phyloP scores from a whole-genome alignment of 2,113 vertebrate genomes.

The Callipepla californica region DNA sequence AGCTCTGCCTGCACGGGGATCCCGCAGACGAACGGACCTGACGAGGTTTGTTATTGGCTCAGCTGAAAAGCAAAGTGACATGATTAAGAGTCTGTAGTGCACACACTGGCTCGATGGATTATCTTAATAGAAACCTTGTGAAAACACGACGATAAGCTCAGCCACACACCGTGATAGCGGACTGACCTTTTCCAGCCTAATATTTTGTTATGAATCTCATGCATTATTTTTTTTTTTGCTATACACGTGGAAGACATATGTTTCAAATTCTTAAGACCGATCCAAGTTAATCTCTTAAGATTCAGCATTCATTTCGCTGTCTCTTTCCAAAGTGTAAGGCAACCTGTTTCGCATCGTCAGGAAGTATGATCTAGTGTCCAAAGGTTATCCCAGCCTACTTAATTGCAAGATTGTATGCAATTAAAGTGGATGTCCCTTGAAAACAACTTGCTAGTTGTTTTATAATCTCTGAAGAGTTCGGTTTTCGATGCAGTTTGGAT shows the following conservation, averaged over 20 bases:
- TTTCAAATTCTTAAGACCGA: not conserved
- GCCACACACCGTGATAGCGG: not conserved
- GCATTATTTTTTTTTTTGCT: not conserved
- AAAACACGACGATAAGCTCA: not conserved
- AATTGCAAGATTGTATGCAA: fast-evolving
- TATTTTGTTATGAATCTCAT: not conserved
- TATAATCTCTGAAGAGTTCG: not conserved
- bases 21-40: not conserved
- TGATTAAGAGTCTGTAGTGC: not conserved
- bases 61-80: not conserved
- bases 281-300: not conserved
- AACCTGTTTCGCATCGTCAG: not conserved
- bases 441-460: not conserved
- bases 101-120: not conserved
- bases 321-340: not conserved
- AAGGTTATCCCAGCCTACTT: constrained; percentile 27
- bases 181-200: not conserved
- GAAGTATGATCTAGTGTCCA: not conserved
- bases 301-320: not conserved
- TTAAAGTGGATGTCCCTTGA: not conserved
- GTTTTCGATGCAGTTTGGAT: not conserved
- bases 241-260: not conserved
- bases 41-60: not conserved
- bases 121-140: not conserved
- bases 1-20: not conserved